Base-by-base conservation (phyloP, 2,888 invertebrate genomes). In the Entomobrya multifasciata region DNA sequence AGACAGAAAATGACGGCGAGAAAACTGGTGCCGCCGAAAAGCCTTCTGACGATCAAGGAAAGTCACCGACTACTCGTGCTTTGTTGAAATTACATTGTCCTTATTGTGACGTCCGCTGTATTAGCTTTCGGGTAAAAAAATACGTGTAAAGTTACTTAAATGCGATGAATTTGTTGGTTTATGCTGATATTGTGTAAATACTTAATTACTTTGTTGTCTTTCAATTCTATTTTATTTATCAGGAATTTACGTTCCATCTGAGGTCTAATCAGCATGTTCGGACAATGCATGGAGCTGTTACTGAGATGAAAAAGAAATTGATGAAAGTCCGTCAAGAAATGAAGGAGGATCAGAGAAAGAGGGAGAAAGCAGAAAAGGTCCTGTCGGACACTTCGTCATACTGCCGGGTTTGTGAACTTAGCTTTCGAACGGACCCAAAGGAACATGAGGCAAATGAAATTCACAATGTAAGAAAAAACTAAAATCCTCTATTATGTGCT, bases 371-470 rank as follows among this genome's bases (percentile, higher is more conserved):
- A 11, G 89, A 89, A 20, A 91, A 91, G 83, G 90, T 89, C 6
- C 62, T 91, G 8, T 90, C 90, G 0, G 91, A 91, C 30, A 91
- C 91, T 10, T 90, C 91, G 6, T 90, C 89, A 0, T 91, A 90
- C 65, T 91, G 91, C 52, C 76, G 91, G 27, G 91, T 91, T 0
- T 91, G 91, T 72, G 91, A 91, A 47, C 77, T 91, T 15, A 91
- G 90, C 65, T 90, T 91, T 49, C 77, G 91, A 57, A 90, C 90
- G n/a, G 91, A 91, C 77, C 90, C 91, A 0, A 90, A 90, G 44
- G 90, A 90, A 47, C 91, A 91, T 76, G 91, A 91, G 85, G 89
- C 90, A 0, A 90, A 90, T 82, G 88, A 87, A 72, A 67, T 91
- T 13, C 91, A 91, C 60, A 90, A 90, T 76, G 91, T 91, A 90